Evolutionary conservation across 2,113 vertebrate species (phyloP).

Genomic region (Pungitius pungitius): DNA sequence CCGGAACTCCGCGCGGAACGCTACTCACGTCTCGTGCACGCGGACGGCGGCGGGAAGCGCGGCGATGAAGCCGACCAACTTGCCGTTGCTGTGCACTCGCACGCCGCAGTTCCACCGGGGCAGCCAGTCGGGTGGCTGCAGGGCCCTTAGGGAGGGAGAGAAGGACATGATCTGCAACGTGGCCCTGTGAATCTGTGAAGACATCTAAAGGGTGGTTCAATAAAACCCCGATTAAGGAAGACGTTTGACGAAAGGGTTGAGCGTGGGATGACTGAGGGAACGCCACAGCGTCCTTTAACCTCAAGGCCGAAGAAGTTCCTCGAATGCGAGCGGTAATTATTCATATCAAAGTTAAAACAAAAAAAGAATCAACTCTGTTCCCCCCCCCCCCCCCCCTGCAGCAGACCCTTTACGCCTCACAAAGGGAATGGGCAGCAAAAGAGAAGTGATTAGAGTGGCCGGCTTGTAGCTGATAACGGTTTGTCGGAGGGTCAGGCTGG

Average conservation of each 20-base stretch:
- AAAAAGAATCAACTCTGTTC: conserved; percentile 19
- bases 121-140: conserved; percentile 92
- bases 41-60: conserved; percentile 90
- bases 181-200: not conserved
- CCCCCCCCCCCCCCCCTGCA: too few species aligned
- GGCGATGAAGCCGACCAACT: conserved; percentile 95
- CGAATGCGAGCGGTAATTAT: conserved; percentile 32
- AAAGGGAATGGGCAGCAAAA: not conserved
- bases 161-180: conserved; percentile 15
- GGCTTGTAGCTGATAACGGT: conserved; percentile 12
- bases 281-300: conserved; percentile 10
- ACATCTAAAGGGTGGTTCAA: conserved; percentile 18
- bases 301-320: conserved; percentile 23
- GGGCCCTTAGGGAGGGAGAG: conserved; percentile 80
- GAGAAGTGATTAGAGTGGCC: conserved; percentile 5
- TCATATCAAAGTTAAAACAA: conserved; percentile 46
- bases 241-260: conserved; percentile 7
- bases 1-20: too few species aligned
- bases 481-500: not conserved
- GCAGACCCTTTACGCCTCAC: conserved; percentile 30
- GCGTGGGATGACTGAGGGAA: conserved; percentile 28
- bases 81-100: conserved; percentile 90
- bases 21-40: conserved; percentile 91
- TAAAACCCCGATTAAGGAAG: conserved; percentile 12
- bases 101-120: conserved; percentile 95